Base-by-base conservation (phyloP, 2,888 invertebrate species). In the Phaedon cochleariae region DNA sequence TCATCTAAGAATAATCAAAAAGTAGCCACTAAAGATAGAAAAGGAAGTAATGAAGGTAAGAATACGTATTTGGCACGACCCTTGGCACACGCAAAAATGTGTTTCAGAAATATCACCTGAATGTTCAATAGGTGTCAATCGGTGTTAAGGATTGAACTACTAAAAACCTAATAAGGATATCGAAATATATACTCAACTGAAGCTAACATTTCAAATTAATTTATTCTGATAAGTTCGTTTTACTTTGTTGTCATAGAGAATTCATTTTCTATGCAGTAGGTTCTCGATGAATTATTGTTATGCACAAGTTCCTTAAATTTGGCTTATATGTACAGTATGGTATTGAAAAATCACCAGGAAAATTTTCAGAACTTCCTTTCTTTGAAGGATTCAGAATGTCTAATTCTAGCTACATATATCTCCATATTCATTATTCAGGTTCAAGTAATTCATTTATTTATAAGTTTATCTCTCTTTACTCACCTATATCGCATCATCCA, bases 41-140 rank as follows among this genome's bases (percentile, higher is more conserved):
- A 81, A 80, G 81, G 80, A 81, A 76, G 67, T 74, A 69, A 73
- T 64, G 76, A 79, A 82, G 82, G 82, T 82, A 82, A 82, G 82
- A 77, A 69, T 71, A 67, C 65, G 64, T 67, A 71, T 69, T 62
- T 69, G 74, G 76, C 80, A 79, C 81, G 81, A 82, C 74, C 77
- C 81, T 82, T 82, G 83, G 82, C 82, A 82, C 83, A 82, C 83
- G 80, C 80, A 64, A 66, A 54, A 62, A 31, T 45, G 17, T 17
- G 10, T 49, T 26, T 64, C 29, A 54, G 45, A 59, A 41, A 59
- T 48, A 41, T 62, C 53, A 66, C 55, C 54, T 29, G 52, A 65
- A 46, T 59, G 34, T 54, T 53, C 15, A 22, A 26, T 22, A 5
- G 15, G 18, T 51, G 29, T 22, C 17, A 41, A 57, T 29, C 26